phyloP scores from a whole-genome alignment of 2,113 vertebrate genomes.

The Lichenostomus cassidix region DNA sequence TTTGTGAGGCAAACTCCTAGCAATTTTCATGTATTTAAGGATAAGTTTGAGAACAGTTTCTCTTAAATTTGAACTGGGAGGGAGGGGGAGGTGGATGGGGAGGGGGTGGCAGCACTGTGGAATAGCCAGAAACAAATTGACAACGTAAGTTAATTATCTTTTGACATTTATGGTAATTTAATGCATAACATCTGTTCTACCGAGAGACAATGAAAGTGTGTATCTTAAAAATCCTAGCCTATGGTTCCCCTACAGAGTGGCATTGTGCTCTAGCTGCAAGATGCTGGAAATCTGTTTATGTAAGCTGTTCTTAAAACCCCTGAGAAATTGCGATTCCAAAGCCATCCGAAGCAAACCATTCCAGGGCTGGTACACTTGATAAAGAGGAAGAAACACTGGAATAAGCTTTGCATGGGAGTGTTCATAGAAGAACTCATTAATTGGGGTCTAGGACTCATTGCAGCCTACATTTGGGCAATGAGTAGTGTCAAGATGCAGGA shows the following conservation, averaged over 20 bases:
- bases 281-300: neutral
- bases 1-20: neutral
- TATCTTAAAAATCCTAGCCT: neutral
- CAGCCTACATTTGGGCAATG: neutral
- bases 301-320: slow-evolving; percentile 10
- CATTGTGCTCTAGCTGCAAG: neutral
- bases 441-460: neutral
- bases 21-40: neutral
- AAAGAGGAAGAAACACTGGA: neutral
- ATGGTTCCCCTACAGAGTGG: neutral
- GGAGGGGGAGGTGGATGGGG: neutral
- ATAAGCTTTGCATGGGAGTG: neutral
- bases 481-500: neutral
- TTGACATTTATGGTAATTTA: neutral
- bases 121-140: neutral
- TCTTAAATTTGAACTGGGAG: neutral
- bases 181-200: neutral
- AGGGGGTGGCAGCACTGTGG: neutral
- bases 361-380: neutral
- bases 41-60: neutral
- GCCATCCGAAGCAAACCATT: neutral
- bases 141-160: neutral
- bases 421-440: neutral
- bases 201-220: neutral
- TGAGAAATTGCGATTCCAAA: neutral